phyloP scores from a whole-genome alignment of 2,113 vertebrate genomes.

The Pampusana beccarii region DNA sequence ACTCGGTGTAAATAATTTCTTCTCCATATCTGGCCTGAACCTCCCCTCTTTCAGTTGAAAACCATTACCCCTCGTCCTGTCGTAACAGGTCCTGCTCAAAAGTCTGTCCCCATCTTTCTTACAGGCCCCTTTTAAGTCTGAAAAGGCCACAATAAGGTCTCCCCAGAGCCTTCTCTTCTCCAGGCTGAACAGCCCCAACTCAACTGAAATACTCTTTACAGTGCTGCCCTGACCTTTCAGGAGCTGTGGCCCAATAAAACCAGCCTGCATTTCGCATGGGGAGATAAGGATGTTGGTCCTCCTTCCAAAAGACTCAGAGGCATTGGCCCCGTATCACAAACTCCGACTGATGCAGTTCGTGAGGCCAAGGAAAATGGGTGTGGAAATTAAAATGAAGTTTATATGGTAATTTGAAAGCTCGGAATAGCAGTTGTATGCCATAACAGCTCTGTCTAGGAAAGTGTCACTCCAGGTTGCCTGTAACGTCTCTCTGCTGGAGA shows the following conservation, averaged over 20 bases:
- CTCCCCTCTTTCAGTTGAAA: too few relatives aligned
- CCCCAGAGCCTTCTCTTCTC: too few relatives aligned
- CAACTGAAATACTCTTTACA: background rate
- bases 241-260: background rate
- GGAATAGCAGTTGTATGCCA: background rate
- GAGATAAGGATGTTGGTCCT: accelerated
- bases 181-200: too few relatives aligned
- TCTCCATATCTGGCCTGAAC: too few relatives aligned
- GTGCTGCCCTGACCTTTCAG: accelerated
- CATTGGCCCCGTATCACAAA: accelerated
- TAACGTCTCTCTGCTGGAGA: background rate
- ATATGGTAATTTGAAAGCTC: background rate
- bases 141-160: too few relatives aligned
- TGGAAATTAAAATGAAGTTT: background rate
- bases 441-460: background rate
- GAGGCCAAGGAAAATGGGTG: background rate
- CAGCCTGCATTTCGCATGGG: background rate
- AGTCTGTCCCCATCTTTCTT: too few relatives aligned
- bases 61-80: too few relatives aligned
- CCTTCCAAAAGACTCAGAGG: background rate
- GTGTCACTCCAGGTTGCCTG: background rate
- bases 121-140: too few relatives aligned
- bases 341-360: background rate
- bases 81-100: too few relatives aligned
- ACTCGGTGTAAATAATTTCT: too few relatives aligned